Conservation (phyloP, 2,113 vertebrate genomes). For the Apteryx owenii region DNA sequence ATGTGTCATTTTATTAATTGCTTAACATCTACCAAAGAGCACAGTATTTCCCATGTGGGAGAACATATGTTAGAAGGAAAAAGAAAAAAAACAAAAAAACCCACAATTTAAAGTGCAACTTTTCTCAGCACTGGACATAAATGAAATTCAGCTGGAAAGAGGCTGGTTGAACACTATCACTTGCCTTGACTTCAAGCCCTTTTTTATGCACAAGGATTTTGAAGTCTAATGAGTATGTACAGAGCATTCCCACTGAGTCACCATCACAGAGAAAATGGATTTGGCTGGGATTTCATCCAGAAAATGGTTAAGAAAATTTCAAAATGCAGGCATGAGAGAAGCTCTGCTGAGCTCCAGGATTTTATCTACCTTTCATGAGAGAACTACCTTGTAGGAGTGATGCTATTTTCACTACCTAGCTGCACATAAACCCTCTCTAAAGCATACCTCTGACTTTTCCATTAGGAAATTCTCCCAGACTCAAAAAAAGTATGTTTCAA, state of each 20-base stretch:
- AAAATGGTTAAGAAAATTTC: constrained; percentile 15
- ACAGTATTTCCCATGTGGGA: background rate
- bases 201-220: constrained; percentile 40
- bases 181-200: constrained; percentile 1
- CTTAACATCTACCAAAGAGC: background rate
- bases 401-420: background rate
- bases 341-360: background rate
- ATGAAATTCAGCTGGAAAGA: background rate
- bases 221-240: constrained; percentile 46
- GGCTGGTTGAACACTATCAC: background rate
- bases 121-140: background rate
- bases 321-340: background rate
- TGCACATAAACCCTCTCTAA: background rate
- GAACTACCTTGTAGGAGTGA: fast-evolving
- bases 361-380: background rate
- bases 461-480: background rate
- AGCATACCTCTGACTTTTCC: background rate
- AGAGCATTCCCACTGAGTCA: constrained; percentile 35
- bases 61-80: background rate
- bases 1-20: background rate
- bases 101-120: background rate
- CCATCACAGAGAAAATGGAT: background rate
- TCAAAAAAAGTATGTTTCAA: background rate
- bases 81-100: background rate
- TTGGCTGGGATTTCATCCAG: background rate